phyloP scores from a whole-genome alignment of 1,140 invertebrate species.

The Lucilia cuprina region DNA sequence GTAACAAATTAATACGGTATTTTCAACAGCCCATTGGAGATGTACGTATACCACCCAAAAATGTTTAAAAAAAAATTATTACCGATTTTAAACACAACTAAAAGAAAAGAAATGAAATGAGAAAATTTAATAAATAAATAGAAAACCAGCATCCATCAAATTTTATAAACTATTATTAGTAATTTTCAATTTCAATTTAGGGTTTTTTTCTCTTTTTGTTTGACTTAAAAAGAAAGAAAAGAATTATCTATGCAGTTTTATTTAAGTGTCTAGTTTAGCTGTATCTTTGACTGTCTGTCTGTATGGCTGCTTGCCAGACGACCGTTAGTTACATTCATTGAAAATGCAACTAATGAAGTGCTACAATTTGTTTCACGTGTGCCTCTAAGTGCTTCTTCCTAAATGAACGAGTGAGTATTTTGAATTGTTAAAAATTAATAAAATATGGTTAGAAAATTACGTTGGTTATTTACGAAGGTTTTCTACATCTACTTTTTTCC shows the following conservation, averaged over 20 bases:
- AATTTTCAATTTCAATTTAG: constrained; percentile 26
- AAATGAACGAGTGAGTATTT: not conserved
- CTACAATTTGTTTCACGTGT: constrained; percentile 31
- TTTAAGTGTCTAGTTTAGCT: not conserved
- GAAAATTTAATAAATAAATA: not conserved
- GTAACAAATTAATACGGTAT: constrained; percentile 13
- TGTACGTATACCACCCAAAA: constrained; percentile 5
- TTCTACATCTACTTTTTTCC: not conserved
- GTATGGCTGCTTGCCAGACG: not conserved
- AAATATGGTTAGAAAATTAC: not conserved
- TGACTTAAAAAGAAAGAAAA: not conserved
- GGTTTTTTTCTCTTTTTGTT: not conserved
- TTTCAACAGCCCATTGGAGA: not conserved
- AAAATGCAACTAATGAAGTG: constrained; percentile 30
- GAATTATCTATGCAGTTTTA: constrained; percentile 16
- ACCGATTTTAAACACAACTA: not conserved
- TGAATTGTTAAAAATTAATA: not conserved
- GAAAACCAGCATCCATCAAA: constrained; percentile 10
- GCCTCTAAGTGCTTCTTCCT: constrained; percentile 26
- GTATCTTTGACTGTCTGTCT: not conserved
- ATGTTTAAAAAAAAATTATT: not conserved
- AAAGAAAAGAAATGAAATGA: no score
- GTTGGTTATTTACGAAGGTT: not conserved
- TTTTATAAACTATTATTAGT: not conserved
- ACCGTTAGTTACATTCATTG: constrained; percentile 5